Conservation (phyloP, 2,888 invertebrate species). For the Alviniconcha strummeri region DNA sequence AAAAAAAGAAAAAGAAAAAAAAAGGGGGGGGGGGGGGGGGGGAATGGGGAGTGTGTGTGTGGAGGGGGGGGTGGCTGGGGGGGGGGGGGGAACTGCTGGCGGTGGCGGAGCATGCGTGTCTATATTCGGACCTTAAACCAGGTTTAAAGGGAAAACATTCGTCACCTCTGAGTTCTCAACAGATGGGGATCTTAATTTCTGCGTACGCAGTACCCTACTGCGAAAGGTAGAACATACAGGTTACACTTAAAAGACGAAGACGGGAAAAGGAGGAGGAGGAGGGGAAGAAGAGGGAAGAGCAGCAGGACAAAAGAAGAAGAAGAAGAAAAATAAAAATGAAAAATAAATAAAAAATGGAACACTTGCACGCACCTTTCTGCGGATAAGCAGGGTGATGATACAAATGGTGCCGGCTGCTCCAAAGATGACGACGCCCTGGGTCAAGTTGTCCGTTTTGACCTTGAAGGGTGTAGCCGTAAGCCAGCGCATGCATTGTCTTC, state of each 20-base stretch:
- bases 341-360: background rate
- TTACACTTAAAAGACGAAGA: background rate
- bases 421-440: slow-evolving; percentile 67
- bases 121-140: too few relatives aligned
- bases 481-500: slow-evolving; percentile 60
- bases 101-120: too few relatives aligned
- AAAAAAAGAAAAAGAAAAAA: background rate
- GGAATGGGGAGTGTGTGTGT: too few relatives aligned
- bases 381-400: slow-evolving; percentile 58
- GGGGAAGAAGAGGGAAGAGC: background rate
- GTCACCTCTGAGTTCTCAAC: too few relatives aligned
- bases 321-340: background rate
- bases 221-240: too few relatives aligned
- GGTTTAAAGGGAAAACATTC: too few relatives aligned
- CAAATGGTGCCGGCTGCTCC: slow-evolving; percentile 59
- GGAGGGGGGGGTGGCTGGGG: too few relatives aligned
- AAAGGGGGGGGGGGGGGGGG: background rate
- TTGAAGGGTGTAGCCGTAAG: slow-evolving; percentile 50
- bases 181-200: too few relatives aligned
- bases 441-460: slow-evolving; percentile 62
- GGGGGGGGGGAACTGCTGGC: too few relatives aligned
- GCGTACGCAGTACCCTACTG: too few relatives aligned
- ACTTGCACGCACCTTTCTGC: slow-evolving; percentile 60
- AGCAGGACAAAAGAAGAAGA: background rate
- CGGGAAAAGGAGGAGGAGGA: background rate